These are phyloP conservation scores for Glaucidium brasilianum DNA, from an alignment of 2,113 vertebrate species.

Conservation along the genomic window DNA sequence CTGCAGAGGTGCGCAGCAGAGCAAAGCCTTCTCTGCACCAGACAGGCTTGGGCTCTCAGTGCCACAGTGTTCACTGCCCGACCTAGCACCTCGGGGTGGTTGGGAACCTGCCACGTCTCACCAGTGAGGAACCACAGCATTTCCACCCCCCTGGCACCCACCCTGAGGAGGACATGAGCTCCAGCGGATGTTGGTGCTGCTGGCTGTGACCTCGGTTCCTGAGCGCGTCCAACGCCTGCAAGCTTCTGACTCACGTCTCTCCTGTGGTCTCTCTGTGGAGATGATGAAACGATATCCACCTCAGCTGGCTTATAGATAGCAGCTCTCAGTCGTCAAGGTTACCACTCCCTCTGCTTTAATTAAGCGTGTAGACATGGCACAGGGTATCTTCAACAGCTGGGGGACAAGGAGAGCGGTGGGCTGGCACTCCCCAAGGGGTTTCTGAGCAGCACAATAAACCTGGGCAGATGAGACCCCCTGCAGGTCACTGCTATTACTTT, in stretches of 20 bases:
- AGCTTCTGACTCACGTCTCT: neutral
- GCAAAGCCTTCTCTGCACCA: neutral
- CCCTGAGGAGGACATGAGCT: neutral
- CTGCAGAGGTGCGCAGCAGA: neutral
- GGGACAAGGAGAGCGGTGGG: neutral
- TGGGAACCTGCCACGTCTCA: neutral
- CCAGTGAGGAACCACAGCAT: neutral
- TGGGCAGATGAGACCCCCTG: constrained; percentile 20
- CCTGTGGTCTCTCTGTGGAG: neutral
- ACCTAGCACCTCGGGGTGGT: neutral
- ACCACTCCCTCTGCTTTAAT: constrained; percentile 32
- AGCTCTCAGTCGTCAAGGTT: constrained; percentile 32
- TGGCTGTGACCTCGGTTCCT: neutral
- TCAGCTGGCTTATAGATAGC: neutral
- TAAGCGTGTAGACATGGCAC: neutral
- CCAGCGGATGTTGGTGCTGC: accelerated
- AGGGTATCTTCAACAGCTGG: neutral
- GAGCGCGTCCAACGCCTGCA: accelerated
- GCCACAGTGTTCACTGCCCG: accelerated
- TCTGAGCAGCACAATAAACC: neutral
- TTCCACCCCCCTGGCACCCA: neutral
- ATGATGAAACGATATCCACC: neutral
- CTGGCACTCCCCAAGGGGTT: neutral
- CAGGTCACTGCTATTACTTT: constrained; percentile 34
- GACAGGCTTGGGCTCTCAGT: neutral